phyloP scores from a whole-genome alignment of 2,113 vertebrate species.

The human (Homo sapiens) region DNA sequence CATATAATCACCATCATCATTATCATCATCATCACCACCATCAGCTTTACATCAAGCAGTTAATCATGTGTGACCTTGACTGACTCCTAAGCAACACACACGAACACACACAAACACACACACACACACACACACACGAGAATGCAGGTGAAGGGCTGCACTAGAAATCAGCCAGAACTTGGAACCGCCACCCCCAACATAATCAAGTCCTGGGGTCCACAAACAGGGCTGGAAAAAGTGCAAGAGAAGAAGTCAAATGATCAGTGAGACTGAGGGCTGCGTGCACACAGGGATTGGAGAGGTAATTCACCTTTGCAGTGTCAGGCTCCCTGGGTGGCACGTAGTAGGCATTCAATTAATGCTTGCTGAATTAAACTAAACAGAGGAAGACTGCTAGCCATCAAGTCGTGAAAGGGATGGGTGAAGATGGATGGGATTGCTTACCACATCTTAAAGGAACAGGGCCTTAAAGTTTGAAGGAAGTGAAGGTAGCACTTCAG shows the following conservation, averaged over 20 bases:
- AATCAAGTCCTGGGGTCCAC: not conserved
- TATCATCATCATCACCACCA: not conserved
- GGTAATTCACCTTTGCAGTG: not conserved
- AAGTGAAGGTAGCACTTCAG: not conserved
- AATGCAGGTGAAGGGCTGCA: not conserved
- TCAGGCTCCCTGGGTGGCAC: not conserved
- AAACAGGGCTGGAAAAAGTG: not conserved
- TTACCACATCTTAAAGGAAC: not conserved
- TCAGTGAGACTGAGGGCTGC: rapidly evolving
- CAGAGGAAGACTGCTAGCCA: not conserved
- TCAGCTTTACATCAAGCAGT: not conserved
- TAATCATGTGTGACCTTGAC: not conserved
- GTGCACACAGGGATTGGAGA: rapidly evolving
- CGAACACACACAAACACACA: no score
- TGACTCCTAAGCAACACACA: not conserved
- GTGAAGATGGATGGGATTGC: not conserved
- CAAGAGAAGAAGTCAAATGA: not conserved
- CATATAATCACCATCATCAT: not conserved
- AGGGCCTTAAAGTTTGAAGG: not conserved
- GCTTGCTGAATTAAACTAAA: not conserved
- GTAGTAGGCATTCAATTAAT: not conserved
- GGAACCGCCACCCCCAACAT: no score
- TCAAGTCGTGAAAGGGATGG: not conserved
- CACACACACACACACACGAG: not conserved
- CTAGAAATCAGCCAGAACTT: not conserved